Conservation (phyloP, 2,113 vertebrate species). For the Leucoraja erinaceus region DNA sequence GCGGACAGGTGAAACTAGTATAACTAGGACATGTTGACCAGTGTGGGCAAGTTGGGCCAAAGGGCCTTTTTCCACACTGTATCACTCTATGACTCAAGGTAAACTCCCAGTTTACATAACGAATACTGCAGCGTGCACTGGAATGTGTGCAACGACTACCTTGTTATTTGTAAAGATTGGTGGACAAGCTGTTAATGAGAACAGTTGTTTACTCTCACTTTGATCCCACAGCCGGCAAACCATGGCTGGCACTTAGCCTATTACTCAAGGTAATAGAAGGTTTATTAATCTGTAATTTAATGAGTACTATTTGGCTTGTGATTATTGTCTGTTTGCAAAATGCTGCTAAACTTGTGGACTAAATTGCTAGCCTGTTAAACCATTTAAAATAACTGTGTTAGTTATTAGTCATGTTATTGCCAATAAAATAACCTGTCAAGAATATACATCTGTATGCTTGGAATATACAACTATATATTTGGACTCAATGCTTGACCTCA, state of each 20-base stretch:
- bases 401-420: not conserved
- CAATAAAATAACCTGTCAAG: not conserved
- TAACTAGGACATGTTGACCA: too few relatives aligned
- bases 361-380: not conserved
- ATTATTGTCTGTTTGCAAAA: not conserved
- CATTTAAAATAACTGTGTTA: not conserved
- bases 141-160: too few relatives aligned
- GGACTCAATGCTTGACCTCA: not conserved
- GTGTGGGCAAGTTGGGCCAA: too few relatives aligned
- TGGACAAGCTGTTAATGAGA: slow-evolving; percentile 3
- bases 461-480: not conserved
- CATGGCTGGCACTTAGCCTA: not conserved
- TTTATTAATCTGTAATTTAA: not conserved
- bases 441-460: not conserved
- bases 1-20: too few relatives aligned
- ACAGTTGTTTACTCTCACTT: not conserved
- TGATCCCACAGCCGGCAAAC: not conserved
- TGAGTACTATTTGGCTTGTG: not conserved
- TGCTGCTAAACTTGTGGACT: not conserved
- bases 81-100: not conserved
- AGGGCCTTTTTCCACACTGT: too few relatives aligned
- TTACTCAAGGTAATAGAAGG: not conserved
- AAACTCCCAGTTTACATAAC: not conserved
- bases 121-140: not conserved
- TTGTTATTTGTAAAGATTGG: not conserved